Percentiles rank a stretch among this genome's conserved stretches.
Conservation (phyloP, 1,140 invertebrate genomes). For the Drosophila orosa region DNA sequence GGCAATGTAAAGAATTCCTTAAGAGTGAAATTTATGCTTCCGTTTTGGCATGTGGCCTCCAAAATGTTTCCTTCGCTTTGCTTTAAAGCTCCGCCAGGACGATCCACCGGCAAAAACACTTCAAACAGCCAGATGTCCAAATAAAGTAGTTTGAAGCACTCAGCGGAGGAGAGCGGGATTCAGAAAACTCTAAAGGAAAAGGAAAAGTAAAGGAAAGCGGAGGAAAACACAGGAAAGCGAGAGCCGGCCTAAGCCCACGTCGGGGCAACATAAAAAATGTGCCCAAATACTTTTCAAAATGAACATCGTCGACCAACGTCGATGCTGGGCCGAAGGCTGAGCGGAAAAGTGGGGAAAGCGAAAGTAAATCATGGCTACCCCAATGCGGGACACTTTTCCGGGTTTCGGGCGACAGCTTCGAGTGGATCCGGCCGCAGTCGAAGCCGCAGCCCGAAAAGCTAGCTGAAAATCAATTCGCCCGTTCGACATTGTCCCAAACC, state of each 20-base stretch:
- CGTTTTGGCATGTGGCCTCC: slow-evolving; percentile 22
- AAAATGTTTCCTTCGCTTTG: slow-evolving; percentile 15
- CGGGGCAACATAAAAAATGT: slow-evolving; percentile 68
- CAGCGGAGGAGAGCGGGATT: not conserved
- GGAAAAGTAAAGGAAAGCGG: slow-evolving; percentile 2
- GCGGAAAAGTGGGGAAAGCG: not conserved
- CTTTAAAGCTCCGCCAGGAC: slow-evolving; percentile 15
- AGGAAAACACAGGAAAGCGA: slow-evolving; percentile 13
- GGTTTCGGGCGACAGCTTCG: slow-evolving; percentile 25
- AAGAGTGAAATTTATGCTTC: slow-evolving; percentile 30
- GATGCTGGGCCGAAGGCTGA: slow-evolving; percentile 28
- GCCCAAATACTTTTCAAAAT: slow-evolving; percentile 71
- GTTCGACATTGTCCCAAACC: slow-evolving; percentile 13
- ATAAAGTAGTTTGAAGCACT: slow-evolving; percentile 74
- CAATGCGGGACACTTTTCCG: slow-evolving; percentile 8
- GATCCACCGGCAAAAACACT: slow-evolving; percentile 24
- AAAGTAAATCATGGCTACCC: slow-evolving; percentile 11
- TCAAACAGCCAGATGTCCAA: slow-evolving; percentile 66
- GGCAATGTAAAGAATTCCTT: slow-evolving; percentile 6
- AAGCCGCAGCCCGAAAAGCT: slow-evolving; percentile 31
- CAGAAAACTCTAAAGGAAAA: not conserved
- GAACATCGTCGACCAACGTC: slow-evolving; percentile 29
- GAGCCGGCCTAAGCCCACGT: slow-evolving; percentile 48
- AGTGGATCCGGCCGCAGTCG: slow-evolving; percentile 23
- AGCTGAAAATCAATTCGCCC: slow-evolving; percentile 54